These are phyloP conservation scores for Drosophila carrolli DNA, from an alignment of 1,140 invertebrate species.

Conservation along the genomic window DNA sequence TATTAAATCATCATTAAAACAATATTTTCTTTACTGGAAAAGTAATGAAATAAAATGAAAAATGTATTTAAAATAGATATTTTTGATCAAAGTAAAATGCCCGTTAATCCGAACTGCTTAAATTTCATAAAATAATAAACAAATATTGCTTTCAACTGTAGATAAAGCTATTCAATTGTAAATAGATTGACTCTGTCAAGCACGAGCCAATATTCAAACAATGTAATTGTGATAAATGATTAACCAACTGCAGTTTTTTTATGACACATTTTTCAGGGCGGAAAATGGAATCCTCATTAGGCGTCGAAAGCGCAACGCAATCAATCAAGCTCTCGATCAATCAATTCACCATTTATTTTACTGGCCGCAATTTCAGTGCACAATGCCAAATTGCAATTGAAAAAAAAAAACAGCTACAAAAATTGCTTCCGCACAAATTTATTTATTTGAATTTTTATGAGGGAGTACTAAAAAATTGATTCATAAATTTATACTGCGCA, in stretches of 20 bases:
- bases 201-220: neutral
- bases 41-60: too few species aligned
- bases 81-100: too few species aligned
- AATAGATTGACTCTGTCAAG: conserved; percentile 1
- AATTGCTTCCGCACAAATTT: conserved; percentile 22
- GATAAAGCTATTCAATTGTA: neutral
- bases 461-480: conserved; percentile 37
- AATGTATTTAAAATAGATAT: too few species aligned
- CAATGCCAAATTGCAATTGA: conserved; percentile 28
- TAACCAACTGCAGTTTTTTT: conserved; percentile 21
- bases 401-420: conserved; percentile 6
- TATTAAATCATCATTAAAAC: too few species aligned
- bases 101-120: neutral
- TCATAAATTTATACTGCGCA: conserved; percentile 39
- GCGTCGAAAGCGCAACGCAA: conserved; percentile 29
- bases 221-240: conserved; percentile 9
- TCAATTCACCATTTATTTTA: conserved; percentile 64
- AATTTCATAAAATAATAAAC: neutral
- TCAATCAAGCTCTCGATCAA: conserved; percentile 67
- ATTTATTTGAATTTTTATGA: conserved; percentile 45
- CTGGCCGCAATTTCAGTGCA: conserved; percentile 52
- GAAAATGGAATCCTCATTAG: conserved; percentile 46
- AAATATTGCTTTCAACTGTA: neutral
- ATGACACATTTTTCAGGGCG: conserved; percentile 37
- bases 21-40: too few species aligned